A percentile compares a stretch with the other conserved stretches of the same genome.
These are phyloP conservation scores for Campoletis raptor DNA, from an alignment of 2,888 invertebrate species.

Conservation along the genomic window DNA sequence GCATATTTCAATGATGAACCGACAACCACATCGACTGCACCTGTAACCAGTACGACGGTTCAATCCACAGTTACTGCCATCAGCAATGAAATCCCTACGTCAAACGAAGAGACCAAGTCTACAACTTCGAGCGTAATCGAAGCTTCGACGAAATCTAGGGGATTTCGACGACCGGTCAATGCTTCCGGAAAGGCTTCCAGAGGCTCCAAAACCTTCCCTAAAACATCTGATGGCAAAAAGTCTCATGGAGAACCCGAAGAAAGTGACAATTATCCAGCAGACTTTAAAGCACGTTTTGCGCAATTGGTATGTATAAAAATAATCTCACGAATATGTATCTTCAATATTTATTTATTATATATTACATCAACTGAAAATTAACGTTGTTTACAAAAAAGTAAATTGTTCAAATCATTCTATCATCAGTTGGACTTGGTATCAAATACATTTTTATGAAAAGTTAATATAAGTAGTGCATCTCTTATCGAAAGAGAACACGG, in stretches of 20 bases:
- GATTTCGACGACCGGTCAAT: slow-evolving; percentile 57
- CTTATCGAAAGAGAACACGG: slow-evolving; percentile 16
- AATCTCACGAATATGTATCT: neutral
- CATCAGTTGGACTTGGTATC: neutral
- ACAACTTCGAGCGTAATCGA: slow-evolving; percentile 37
- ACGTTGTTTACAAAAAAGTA: neutral
- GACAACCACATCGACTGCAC: slow-evolving; percentile 35
- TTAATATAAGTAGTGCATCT: neutral
- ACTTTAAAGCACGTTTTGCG: slow-evolving; percentile 81
- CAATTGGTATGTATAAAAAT: slow-evolving; percentile 78
- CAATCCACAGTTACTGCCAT: slow-evolving; percentile 42
- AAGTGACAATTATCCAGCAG: slow-evolving; percentile 81
- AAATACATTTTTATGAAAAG: neutral
- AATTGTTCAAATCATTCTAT: neutral
- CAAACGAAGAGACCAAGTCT: slow-evolving; percentile 63
- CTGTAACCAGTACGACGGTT: slow-evolving; percentile 15
- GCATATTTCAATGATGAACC: slow-evolving; percentile 53
- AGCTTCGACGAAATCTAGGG: slow-evolving; percentile 54
- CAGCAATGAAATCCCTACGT: slow-evolving; percentile 74
- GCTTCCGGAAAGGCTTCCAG: slow-evolving; percentile 64
- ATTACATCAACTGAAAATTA: too few species aligned
- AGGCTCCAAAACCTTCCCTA: slow-evolving; percentile 76
- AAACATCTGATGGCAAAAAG: slow-evolving; percentile 66
- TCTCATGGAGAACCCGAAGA: slow-evolving; percentile 72
- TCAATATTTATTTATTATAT: too few species aligned